Base-by-base conservation (phyloP, 2,113 vertebrate genomes). In the Diphyllodes magnificus region DNA sequence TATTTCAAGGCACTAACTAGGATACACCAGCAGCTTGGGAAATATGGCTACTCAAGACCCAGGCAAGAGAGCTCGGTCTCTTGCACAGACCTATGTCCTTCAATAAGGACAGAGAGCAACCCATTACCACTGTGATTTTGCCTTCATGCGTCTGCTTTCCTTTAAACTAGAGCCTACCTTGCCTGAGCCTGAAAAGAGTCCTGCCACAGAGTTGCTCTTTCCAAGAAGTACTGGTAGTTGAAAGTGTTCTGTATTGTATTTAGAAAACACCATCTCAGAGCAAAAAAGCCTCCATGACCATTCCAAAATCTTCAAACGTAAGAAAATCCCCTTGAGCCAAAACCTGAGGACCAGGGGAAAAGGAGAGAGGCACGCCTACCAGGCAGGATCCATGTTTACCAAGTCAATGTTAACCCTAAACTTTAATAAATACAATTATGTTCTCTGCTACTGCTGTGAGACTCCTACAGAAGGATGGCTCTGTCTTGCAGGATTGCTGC, bases 41-140 rank as follows among this genome's bases (percentile, higher is more conserved):
- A 33, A 19, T 25, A n/a, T 0, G 4, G 60, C 42, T 78, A 51
- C 24, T 25, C 33, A 37, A 49, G 44, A 35, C 4, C 33, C 63
- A 51, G 20, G 14, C 24, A 30, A n/a, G 12, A 17, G 60, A 71
- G 35, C 21, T 54, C 0, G 0, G 19, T 44, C 23, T 40, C 50
- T 70, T 61, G 18, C 14, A 49, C 0, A 6, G 50, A 51, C 40
- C 30, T 54, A 13, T 0, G 1, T 16, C 30, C 13, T 69, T 80
- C 37, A 64, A 3, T 35, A 82, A 60, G 25, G 30, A 37, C 30
- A 71, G 75, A 35, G n/a, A 78, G 5, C 11, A 63, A 44, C 6
- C 18, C 14, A 24, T 44, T 28, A 31, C 7, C 28, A 17, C 15
- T 63, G 33, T 42, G 39, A 79, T 59, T 77, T 54, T 82, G 44